A percentile compares a stretch with the other conserved stretches of the same genome.
Evolutionary conservation across 1,140 invertebrate species (phyloP).

Genomic region (Yoshiicerus persimilis): DNA sequence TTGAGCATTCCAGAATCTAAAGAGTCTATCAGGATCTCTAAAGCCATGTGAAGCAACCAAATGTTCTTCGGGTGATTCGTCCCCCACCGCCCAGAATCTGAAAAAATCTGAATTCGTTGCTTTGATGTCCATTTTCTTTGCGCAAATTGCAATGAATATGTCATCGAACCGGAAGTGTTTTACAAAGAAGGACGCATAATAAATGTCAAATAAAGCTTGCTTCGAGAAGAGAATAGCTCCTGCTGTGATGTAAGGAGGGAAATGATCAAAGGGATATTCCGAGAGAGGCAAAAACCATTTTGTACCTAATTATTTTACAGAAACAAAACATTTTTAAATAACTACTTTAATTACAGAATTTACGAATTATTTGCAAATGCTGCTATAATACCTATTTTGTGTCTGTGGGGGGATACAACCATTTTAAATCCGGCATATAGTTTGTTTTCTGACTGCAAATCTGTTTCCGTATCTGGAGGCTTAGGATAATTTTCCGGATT

Average conservation of each 20-base stretch:
- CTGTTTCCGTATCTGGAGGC: not conserved
- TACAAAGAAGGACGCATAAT: constrained; percentile 73
- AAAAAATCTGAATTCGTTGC: constrained; percentile 78
- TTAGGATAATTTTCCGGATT: constrained; percentile 69
- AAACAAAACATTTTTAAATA: too few relatives aligned
- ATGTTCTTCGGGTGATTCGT: constrained; percentile 63
- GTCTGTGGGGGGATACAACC: constrained; percentile 71
- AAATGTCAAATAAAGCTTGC: constrained; percentile 69
- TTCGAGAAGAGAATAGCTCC: constrained; percentile 75
- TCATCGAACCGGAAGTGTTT: constrained; percentile 87
- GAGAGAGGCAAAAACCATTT: constrained; percentile 84
- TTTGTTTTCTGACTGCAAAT: not conserved
- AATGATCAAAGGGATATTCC: constrained; percentile 83
- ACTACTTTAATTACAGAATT: too few relatives aligned
- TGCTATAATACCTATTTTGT: constrained; percentile 66
- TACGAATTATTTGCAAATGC: too few relatives aligned
- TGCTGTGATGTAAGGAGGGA: constrained; percentile 87
- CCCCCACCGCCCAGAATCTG: constrained; percentile 76
- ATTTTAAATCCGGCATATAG: constrained; percentile 76
- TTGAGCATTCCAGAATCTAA: constrained; percentile 75
- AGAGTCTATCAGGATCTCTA: constrained; percentile 68
- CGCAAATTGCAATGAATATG: constrained; percentile 78
- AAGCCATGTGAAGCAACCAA: constrained; percentile 85
- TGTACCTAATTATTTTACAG: constrained; percentile 34
- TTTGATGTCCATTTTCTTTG: constrained; percentile 73